Evolutionary conservation across 2,797 vertebrate genomes (phyloP), one percentile per base, ranked within the genome.

Genomic region (Erithacus rubecula): DNA sequence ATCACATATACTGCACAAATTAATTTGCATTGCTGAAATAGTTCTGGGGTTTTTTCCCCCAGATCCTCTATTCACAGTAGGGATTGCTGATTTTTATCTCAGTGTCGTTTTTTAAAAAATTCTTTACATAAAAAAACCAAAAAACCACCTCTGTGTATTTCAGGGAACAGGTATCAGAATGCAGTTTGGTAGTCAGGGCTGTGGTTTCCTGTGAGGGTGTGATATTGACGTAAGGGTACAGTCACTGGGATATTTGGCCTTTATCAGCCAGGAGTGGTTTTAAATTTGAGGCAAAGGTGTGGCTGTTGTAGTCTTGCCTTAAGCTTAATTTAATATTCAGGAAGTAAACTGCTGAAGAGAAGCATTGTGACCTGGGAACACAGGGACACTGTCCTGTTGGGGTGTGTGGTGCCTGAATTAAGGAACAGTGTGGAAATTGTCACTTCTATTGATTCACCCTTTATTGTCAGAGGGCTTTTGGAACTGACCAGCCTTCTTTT

Each of bases 181-280:
- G 44, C 46, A 67, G 30, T 39, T 13, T 67, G 34, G 29, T 65
- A 53, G 10, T 85, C 9, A 13, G n/a, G 43, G 13, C 34, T 83
- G 7, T 74, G 22, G 14, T 84, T 87, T 36, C 58, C 46, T 90
- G 37, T 58, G 53, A 78, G 56, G 18, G 2, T 77, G 21, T 63
- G 56, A 12, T 83, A 8, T 1, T 78, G 58, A 82, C 67, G 24
- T 51, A 39, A 39, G 26, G n/a, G 34, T 79, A 47, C 10, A 75
- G 11, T 88, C n/a, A 29, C 29, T 76, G 55, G 30, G 13, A 26
- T 85, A 52, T 68, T 77, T 93, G 65, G 34, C 29, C 21, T 74
- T 93, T 82, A 67, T 83, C 32, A 74, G 18, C 47, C 44, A 24
- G 41, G 47, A 72, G 72, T 55, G 13, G 24, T 79, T 82, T 93